Conservation (phyloP, 2,113 vertebrate genomes). For the Aegypius monachus region DNA sequence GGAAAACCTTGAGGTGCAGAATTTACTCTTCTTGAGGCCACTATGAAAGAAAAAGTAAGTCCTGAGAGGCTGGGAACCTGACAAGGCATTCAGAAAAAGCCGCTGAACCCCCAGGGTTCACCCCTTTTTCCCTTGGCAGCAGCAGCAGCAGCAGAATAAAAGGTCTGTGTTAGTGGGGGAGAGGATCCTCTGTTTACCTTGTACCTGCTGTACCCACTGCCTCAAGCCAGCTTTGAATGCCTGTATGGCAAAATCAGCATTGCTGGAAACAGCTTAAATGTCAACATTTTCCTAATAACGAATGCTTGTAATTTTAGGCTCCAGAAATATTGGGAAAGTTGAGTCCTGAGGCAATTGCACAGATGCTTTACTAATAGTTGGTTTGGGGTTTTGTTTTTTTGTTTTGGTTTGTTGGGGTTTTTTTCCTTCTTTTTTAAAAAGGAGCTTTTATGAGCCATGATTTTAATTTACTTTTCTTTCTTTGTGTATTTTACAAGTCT, state of each 20-base stretch:
- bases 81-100: not conserved
- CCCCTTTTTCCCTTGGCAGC: not conserved
- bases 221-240: not conserved
- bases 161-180: not conserved
- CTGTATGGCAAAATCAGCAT: not conserved
- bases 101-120: accelerated
- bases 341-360: not conserved
- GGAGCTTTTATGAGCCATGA: not conserved
- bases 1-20: not conserved
- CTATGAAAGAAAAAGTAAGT: not conserved
- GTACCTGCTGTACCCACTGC: not conserved
- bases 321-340: not conserved
- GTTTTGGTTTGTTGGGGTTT: not conserved
- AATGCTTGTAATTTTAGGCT: not conserved
- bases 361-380: not conserved
- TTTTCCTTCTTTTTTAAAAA: not conserved
- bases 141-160: not conserved
- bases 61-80: not conserved
- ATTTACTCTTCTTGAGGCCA: not conserved
- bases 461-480: conserved; percentile 15
- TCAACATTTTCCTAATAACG: not conserved
- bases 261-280: not conserved
- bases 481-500: conserved; percentile 46
- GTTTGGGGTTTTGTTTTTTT: not conserved
- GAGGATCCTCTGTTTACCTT: not conserved